phyloP scores from a whole-genome alignment of 2,888 invertebrate species.

The Pseudococcus viburni region DNA sequence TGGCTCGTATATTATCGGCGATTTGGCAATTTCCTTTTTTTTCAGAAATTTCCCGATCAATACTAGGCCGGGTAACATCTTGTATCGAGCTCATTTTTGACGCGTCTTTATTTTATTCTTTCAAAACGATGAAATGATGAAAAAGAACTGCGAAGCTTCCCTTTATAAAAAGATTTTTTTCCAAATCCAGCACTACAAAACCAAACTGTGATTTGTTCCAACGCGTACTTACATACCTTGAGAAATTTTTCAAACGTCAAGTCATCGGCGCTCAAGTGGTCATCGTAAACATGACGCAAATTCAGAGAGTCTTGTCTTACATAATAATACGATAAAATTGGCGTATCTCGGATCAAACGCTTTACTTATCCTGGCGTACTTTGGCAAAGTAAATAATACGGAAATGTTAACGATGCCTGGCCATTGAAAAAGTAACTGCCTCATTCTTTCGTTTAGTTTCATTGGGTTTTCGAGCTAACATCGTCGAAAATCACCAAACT shows the following conservation, averaged over 20 bases:
- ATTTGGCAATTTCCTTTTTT: too few species aligned
- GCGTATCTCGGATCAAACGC: conserved; percentile 71
- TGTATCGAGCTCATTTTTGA: too few species aligned
- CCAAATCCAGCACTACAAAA: conserved; percentile 67
- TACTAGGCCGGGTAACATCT: not conserved
- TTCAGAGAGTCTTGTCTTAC: conserved; percentile 71
- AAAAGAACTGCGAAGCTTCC: conserved; percentile 18
- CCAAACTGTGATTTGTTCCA: conserved; percentile 68
- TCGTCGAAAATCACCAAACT: conserved; percentile 72
- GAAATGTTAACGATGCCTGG: conserved; percentile 70
- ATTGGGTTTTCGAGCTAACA: conserved; percentile 70
- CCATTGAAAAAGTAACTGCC: conserved; percentile 70
- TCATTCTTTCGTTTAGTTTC: conserved; percentile 69
- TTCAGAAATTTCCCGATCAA: too few species aligned
- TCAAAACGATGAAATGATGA: conserved; percentile 26
- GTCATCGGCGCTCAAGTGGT: conserved; percentile 66
- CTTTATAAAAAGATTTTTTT: conserved; percentile 2
- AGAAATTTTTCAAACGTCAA: conserved; percentile 69
- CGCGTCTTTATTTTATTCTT: too few species aligned
- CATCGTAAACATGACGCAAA: conserved; percentile 69
- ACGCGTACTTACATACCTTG: conserved; percentile 70
- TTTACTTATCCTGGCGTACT: conserved; percentile 70
- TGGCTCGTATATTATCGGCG: too few species aligned
- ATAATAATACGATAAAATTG: conserved; percentile 70
- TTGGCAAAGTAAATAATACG: conserved; percentile 70